Base-by-base conservation (phyloP, 2,888 invertebrate species). In the Chloroclystis v-ata region DNA sequence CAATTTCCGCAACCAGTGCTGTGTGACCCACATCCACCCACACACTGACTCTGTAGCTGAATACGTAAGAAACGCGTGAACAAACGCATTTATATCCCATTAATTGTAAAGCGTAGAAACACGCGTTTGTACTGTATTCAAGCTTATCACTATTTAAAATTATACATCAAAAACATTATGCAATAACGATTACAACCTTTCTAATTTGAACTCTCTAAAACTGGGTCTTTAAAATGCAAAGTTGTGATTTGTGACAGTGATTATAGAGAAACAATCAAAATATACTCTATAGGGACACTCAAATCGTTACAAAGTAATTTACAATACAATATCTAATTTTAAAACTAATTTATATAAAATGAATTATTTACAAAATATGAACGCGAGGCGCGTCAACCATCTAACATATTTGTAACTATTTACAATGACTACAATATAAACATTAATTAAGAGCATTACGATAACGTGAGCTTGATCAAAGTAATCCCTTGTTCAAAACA, bases 211-310 rank as follows among this genome's bases (percentile, higher is more conserved):
- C 72, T 66, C 68, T 71, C 61, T 60, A 77, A 76, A 73, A 59
- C 61, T 75, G 74, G 67, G 69, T 5, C 58, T 57, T 41, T 58
- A 75, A 82, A 82, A 82, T 82, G 80, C 80, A 78, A 76, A 68
- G 74, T 81, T 80, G 82, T 82, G 80, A 82, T 85, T 86, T 85
- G 84, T 86, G 86, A 86, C 84, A 75, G 76, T 83, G 75, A 78
- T 78, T 69, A 68, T 72, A 78, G 67, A 80, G 69, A 81, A 79
- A 78, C 77, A 77, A 78, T 79, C 65, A 60, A 74, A 33, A 75
- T 75, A 80, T 72, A 72, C 67, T 77, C 75, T 77, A 77, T 71
- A 75, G 82, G 82, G 81, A 78, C 82, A 83, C 81, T 75, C 82
- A 69, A 78, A 76, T 78, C 75, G 72, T 76, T 82, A 82, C 78